Base-by-base conservation (phyloP, 2,888 invertebrate species). In the Meandrusa payeni region DNA sequence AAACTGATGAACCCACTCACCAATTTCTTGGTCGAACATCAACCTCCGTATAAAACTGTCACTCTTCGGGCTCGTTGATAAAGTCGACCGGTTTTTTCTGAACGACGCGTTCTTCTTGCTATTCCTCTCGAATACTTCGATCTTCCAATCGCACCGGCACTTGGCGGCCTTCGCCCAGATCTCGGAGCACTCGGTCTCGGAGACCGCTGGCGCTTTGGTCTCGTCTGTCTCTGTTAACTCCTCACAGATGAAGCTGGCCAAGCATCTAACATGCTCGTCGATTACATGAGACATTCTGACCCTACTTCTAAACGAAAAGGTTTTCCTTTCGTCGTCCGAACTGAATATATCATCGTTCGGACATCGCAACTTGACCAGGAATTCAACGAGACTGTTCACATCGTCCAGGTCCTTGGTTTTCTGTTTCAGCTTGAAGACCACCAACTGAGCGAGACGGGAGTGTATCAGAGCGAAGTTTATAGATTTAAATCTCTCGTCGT, bases 401-500 rank as follows among this genome's bases (percentile, higher is more conserved):
- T 88, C 85, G 41, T 87, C 82, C 39, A 78, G 51, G 6, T 82
- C 79, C 5, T 61, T 75, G 0, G 81, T 77, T 40, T 82, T 80
- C 61, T 75, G 86, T 39, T 78, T 87, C 10, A 93, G 61, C 66
- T 91, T 91, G 53, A 87, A 89, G 1, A 90, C 89, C 0, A 92
- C 90, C 10, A 93, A 67, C 51, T 90, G 89, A 0, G 92, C 92
- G 39, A 93, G 74, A 27, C 93, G 78, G 0, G 91, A 90, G 63
- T 94, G 94, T 23, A 91, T 89, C 46, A 91, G 72, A 5, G 89
- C 86, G 59, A 93, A 93, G 63, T 93, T 87, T 0, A 92, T 90
- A 7, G 87, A 82, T 2, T 86, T 69, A 65, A 93, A 93, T 48
- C 93, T 74, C 11, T 83, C 77, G 64, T 94, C 93, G 49, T 91